Evolutionary conservation across 2,113 vertebrate species (phyloP), one percentile per base, ranked within the genome.

Genomic region (Sylvia atricapilla): DNA sequence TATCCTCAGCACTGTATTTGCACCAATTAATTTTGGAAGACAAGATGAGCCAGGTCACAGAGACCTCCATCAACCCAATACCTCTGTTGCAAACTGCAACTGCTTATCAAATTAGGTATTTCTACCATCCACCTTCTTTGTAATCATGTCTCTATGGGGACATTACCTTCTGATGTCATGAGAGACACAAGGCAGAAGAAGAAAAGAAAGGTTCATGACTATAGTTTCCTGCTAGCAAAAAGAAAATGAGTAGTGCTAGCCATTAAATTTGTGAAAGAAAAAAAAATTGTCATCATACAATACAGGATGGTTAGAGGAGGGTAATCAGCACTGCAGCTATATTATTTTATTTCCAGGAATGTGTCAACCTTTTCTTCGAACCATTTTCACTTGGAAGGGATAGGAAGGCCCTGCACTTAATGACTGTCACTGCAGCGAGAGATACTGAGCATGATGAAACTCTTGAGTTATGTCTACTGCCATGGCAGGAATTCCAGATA

Each of bases 121-220:
- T 68, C 35, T 77, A 55, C 50, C 33, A 24, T 35, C 14, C 6
- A 39, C 23, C 6, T 74, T 64, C 35, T 27, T 46, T 77, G n/a
- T 39, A 46, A 60, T 76, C 1, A 2, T 39, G 16, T 2, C 23
- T 9, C 23, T 15, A 0, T 24, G 22, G 16, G 44, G 31, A 7
- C 6, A 41, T 13, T 5, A 30, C 21, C 19, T 35, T 78, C 58
- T 70, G 56, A 28, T 4, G 7, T 15, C 5, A 10, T 30, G 52
- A 35, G 30, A 10, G 28, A 83, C 8, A 12, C 6, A 30, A 52
- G 9, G 17, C 20, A 30, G 39, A 47, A 22, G 19, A 14, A 60
- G 39, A 21, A 53, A 67, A 80, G 18, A 35, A 93, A 82, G 8
- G 4, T 52, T 76, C 35, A 17, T 35, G 44, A 30, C 24, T 49